Conservation (phyloP, 2,888 invertebrate species). For the Drepana falcataria region DNA sequence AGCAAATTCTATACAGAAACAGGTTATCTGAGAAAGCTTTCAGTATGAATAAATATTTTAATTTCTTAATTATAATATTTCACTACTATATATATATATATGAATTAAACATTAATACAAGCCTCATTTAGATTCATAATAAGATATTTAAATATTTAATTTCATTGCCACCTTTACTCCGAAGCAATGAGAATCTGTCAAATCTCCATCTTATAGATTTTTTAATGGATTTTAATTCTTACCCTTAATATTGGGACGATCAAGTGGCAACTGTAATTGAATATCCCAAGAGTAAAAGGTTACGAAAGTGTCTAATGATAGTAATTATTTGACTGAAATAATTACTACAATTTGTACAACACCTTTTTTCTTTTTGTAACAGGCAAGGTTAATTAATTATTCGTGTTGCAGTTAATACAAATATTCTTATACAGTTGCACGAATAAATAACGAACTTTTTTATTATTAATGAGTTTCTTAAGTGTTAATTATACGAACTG, state of each 20-base stretch:
- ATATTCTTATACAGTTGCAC: neutral
- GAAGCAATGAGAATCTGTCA: too few relatives aligned
- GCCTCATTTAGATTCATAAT: too few relatives aligned
- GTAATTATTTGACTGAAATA: conserved; percentile 16
- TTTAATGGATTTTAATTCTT: too few relatives aligned
- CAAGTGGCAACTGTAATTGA: conserved; percentile 11
- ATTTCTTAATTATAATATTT: too few relatives aligned
- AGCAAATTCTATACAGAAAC: too few relatives aligned
- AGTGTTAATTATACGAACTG: neutral
- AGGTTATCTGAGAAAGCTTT: too few relatives aligned
- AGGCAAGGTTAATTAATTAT: neutral
- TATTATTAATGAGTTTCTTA: neutral
- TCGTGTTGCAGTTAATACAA: neutral
- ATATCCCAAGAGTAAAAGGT: conserved; percentile 7
- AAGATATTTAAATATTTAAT: too few relatives aligned
- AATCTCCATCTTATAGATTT: too few relatives aligned
- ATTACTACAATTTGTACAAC: conserved; percentile 17
- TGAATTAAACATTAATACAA: too few relatives aligned
- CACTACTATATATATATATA: too few relatives aligned
- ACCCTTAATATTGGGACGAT: neutral
- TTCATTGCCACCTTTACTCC: too few relatives aligned
- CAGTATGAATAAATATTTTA: too few relatives aligned
- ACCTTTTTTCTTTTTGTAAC: conserved; percentile 5
- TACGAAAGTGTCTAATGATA: conserved; percentile 14
- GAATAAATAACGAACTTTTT: neutral